A percentile compares a stretch with the other conserved stretches of the same genome.
These are phyloP conservation scores for Orthosia incerta DNA, from an alignment of 2,888 invertebrate genomes.

Conservation along the genomic window DNA sequence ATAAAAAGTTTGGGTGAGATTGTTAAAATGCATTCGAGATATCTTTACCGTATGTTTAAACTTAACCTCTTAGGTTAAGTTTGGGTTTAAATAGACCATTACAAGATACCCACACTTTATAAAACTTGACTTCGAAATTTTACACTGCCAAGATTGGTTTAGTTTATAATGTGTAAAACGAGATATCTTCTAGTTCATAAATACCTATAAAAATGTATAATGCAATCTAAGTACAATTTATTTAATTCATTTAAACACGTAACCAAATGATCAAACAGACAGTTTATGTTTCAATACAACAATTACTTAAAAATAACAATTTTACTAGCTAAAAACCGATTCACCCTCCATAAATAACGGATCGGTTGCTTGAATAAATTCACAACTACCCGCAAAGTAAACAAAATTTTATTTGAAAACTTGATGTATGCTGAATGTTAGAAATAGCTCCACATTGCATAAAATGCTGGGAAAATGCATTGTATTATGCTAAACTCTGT, in stretches of 20 bases:
- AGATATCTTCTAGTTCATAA: no score
- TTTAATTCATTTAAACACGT: no score
- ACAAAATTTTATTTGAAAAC: constrained; percentile 72
- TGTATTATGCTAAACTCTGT: constrained; percentile 76
- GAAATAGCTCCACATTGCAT: constrained; percentile 70
- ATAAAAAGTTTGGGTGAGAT: background rate
- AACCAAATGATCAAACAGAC: background rate
- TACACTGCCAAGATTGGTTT: background rate
- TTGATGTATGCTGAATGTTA: constrained; percentile 72
- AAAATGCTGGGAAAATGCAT: constrained; percentile 73
- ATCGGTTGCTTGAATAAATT: constrained; percentile 48
- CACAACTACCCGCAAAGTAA: constrained; percentile 49
- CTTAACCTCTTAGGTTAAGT: constrained; percentile 8
- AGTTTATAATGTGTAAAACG: background rate
- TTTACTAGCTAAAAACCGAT: constrained; percentile 29
- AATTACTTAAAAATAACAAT: constrained; percentile 23
- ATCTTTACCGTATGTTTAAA: background rate
- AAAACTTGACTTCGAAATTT: constrained; percentile 8
- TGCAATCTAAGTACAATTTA: no score
- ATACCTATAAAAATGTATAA: no score
- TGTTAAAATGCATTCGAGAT: background rate
- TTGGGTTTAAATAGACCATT: constrained; percentile 11
- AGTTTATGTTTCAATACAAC: constrained; percentile 6
- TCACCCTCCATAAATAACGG: constrained; percentile 38
- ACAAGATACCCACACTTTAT: constrained; percentile 13